Conservation (phyloP, 2,797 vertebrate genomes). For the Bradypus variegatus region DNA sequence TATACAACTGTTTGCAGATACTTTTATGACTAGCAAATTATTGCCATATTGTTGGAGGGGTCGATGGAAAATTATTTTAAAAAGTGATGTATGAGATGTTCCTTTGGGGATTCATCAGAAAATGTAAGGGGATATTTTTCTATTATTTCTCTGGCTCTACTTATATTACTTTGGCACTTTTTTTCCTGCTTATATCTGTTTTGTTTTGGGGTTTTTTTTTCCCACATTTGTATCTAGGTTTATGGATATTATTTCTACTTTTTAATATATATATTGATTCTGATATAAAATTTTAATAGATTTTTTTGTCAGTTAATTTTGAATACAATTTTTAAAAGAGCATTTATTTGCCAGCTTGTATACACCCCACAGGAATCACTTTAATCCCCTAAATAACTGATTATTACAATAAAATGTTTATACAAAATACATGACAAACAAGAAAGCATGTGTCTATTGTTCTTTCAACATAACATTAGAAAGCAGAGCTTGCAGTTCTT, state of each 20-base stretch:
- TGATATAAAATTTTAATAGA: slow-evolving; percentile 16
- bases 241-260: slow-evolving; percentile 45
- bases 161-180: neutral
- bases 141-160: slow-evolving; percentile 10
- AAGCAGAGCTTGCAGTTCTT: neutral
- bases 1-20: neutral
- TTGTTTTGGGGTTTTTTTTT: slow-evolving; percentile 14
- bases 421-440: slow-evolving; percentile 8
- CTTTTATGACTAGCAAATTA: slow-evolving; percentile 40
- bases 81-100: neutral
- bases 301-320: slow-evolving; percentile 39
- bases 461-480: slow-evolving; percentile 15
- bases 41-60: neutral
- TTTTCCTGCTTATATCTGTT: neutral
- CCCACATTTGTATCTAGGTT: neutral
- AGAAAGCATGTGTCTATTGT: neutral
- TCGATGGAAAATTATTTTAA: slow-evolving; percentile 12
- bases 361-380: neutral
- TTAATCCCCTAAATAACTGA: slow-evolving; percentile 11
- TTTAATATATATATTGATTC: slow-evolving; percentile 4
- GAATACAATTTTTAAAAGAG: neutral
- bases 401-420: neutral
- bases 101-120: slow-evolving; percentile 28
- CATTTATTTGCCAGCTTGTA: neutral
- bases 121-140: neutral